Base-by-base conservation (phyloP, 64 coral and sea anemone species). In the Porites australiensis region DNA sequence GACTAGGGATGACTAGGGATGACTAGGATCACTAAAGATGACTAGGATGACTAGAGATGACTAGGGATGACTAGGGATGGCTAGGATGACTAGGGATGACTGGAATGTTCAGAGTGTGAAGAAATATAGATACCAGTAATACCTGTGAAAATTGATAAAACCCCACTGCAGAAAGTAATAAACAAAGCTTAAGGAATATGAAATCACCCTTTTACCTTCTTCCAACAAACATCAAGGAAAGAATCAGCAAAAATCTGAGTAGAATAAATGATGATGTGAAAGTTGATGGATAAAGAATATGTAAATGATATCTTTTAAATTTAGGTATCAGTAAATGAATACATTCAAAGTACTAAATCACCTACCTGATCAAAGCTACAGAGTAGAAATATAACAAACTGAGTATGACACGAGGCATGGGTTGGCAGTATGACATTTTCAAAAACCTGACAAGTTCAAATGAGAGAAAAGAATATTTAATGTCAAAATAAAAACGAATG, bases 291-390 rank as follows among this genome's bases (percentile, higher is more conserved):
- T 22, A 14, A 55, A 57, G 16, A 75, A 14, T 22, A 88, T 27
- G 27, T 37, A 37, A 37, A 37, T 37, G 27, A 37, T 37, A 37
- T 37, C 27, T 37, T 0, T 37, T 37, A 37, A 37, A 37, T 37
- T 37, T 37, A 37, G n/a, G n/a, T n/a, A n/a, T n/a, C n/a, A n/a
- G n/a, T n/a, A n/a, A n/a, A n/a, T 37, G 27, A 37, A 37, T 37
- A 37, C 27, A 37, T 37, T 37, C 1, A 37, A 37, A 37, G 27
- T 37, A 37, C 27, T 37, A 37, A 37, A 37, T 37, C 37, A 72
- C 58, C 51, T 72, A 98, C 97, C 97, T 94, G 74, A 75, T 98
- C 97, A 89, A 96, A 88, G 88, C 97, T 98, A 68, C 94, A 96
- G n/a, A 98, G 45, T 63, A 89, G 83, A 74, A 98, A 98, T 15